These are phyloP conservation scores for Acanthosepion pharaonis DNA, from an alignment of 2,888 invertebrate species.

Conservation along the genomic window DNA sequence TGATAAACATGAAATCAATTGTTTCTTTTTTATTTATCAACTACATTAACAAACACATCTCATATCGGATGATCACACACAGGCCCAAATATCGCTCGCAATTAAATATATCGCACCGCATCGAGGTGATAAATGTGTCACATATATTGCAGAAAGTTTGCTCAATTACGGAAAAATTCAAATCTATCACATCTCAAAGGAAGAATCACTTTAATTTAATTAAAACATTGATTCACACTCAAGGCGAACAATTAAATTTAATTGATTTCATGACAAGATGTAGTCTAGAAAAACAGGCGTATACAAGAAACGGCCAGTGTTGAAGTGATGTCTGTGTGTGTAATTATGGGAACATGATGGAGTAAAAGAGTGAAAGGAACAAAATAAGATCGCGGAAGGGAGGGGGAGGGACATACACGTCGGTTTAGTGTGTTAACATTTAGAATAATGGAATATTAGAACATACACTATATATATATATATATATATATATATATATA, in stretches of 20 bases:
- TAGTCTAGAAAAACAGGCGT: not conserved
- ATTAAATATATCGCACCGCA: not conserved
- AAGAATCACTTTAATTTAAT: slow-evolving; percentile 22
- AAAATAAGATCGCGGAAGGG: not conserved
- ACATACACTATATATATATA: too few relatives aligned
- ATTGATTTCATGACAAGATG: slow-evolving; percentile 8
- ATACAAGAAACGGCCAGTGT: not conserved
- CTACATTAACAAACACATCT: not conserved
- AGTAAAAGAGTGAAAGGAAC: not conserved
- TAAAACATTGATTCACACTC: not conserved
- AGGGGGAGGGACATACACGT: not conserved
- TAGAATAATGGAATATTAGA: too few relatives aligned
- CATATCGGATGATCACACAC: not conserved
- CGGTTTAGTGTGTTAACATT: too few relatives aligned
- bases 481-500: too few relatives aligned
- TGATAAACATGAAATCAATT: slow-evolving; percentile 23
- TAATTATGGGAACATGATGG: not conserved
- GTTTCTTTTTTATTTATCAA: slow-evolving; percentile 33
- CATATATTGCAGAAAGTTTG: not conserved
- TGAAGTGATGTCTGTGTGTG: not conserved
- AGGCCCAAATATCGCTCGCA: not conserved
- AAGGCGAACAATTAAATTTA: slow-evolving; percentile 21
- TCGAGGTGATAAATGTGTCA: not conserved
- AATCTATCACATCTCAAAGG: not conserved
- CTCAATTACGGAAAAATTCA: not conserved